Base-by-base conservation (phyloP, 2,888 invertebrate species). In the Metacarcinus magister region DNA sequence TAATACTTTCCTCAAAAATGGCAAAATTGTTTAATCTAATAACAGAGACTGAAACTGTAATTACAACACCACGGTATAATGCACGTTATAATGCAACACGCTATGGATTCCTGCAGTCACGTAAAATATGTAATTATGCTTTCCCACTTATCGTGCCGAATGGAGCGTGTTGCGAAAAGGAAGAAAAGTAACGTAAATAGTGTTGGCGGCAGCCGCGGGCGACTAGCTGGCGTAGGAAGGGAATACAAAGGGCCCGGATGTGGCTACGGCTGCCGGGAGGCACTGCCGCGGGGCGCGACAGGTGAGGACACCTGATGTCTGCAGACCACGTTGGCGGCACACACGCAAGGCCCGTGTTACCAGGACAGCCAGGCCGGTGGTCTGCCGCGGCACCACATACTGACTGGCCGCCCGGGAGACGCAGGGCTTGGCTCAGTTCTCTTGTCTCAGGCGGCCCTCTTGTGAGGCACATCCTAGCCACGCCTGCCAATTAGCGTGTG, bases 11-110 rank as follows among this genome's bases (percentile, higher is more conserved):
- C n/a, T 82, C 75, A 82, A 82, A n/a, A 28, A 82, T 28, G 75
- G 10, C 60, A 82, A 82, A 82, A 82, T 82, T 82, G 28, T 82
- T 82, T 82, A 82, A 82, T 82, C 75, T 82, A 82, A 82, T 82
- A 82, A 82, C 28, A 82, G 7, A 82, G 28, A 82, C 75, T 82
- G 28, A 28, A 82, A 82, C 28, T 82, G 75, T 82, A 82, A 82
- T 82, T 82, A 28, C 32, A 28, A 82, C 28, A 7, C 60, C 60
- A 60, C 60, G 23, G 60, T 60, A 60, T 60, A 60, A 60, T 60
- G 75, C 28, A 82, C 32, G 75, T 28, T 28, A 82, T 82, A 82
- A 82, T 82, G 75, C 32, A 82, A 82, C 75, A 32, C 28, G 32
- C 8, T 82, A 82, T 82, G 75, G 75, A 82, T 82, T 82, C 75